Evolutionary conservation across 2,888 invertebrate species (phyloP), one percentile per base, ranked within the genome.

Genomic region (Helleia helle): DNA sequence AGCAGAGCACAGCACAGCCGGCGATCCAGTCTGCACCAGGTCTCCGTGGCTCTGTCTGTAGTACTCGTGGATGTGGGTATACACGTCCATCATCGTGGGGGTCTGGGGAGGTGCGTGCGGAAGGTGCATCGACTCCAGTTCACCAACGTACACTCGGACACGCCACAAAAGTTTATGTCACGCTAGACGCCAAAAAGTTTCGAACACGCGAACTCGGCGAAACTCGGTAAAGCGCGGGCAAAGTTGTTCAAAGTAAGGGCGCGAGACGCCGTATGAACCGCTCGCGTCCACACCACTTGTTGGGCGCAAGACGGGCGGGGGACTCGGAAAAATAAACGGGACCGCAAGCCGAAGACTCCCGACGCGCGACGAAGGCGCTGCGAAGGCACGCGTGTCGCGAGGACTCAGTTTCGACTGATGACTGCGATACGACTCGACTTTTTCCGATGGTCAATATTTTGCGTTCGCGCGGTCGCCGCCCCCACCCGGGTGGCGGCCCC

Each of bases 11-110:
- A 98, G 87, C 51, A 99, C 93, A 50, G 96, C 94, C 0, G 99
- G 99, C 48, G 96, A 96, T 37, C 97, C 98, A 17, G 99, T 99
- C 71, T 93, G 92, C 54, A 96, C 93, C 63, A 98, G 86, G 67
- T 95, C 94, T n/a, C 96, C 96, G 62, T 96, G 95, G 65, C 93
- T 95, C 64, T 95, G 94, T 72, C 93, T 90, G 52, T 94, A 88
- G 61, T 92, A 90, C 59, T 94, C 93, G 66, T 92, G 90, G 56
- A 93, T 87, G 56, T 90, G 89, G 52, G 89, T 86, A 72, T 90
- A 92, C 79, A 91, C 90, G 59, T 93, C 93, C 71, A 91, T 89
- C 86, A 90, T 91, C 52, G 87, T 87, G 51, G 88, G 85, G 58
- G 88, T 86, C 65, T n/a, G n/a, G n/a, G 87, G 76, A 58, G 67